phyloP scores from a whole-genome alignment of 1,140 invertebrate species.

The Drosophila ficusphila region DNA sequence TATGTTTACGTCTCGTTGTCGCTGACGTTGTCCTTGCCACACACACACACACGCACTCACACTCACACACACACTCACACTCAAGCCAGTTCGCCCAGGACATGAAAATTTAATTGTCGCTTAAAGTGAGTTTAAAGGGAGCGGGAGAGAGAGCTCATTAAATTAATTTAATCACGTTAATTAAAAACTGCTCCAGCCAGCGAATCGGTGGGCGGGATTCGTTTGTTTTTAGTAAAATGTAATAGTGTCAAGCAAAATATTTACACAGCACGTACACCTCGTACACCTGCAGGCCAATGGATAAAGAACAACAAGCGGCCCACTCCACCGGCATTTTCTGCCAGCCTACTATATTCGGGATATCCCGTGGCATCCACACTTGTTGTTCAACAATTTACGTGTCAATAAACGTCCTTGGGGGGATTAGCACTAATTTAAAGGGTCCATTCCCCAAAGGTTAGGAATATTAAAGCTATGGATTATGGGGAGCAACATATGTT shows the following conservation, averaged over 20 bases:
- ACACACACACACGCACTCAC: slow-evolving; percentile 7
- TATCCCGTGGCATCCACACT: slow-evolving; percentile 7
- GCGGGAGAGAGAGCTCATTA: slow-evolving; percentile 51
- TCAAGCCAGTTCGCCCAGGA: too few relatives aligned
- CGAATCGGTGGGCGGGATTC: not conserved
- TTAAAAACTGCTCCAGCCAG: slow-evolving; percentile 53
- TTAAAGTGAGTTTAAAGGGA: slow-evolving; percentile 63
- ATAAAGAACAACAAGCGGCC: slow-evolving; percentile 17
- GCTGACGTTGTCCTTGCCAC: slow-evolving; percentile 40
- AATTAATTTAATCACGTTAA: slow-evolving; percentile 79
- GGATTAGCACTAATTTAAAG: slow-evolving; percentile 36
- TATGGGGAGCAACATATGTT: slow-evolving; percentile 8
- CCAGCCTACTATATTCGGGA: not conserved
- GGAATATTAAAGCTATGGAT: not conserved
- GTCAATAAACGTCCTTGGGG: slow-evolving; percentile 52
- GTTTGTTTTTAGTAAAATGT: slow-evolving; percentile 68
- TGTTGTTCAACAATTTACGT: slow-evolving; percentile 46
- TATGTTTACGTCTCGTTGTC: slow-evolving; percentile 70
- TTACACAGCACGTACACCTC: slow-evolving; percentile 66
- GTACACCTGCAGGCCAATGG: slow-evolving; percentile 43
- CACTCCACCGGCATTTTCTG: not conserved
- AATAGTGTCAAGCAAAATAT: slow-evolving; percentile 68
- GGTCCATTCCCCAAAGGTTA: slow-evolving; percentile 1
- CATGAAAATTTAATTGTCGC: slow-evolving; percentile 74
- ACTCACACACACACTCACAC: not conserved